These are phyloP conservation scores for Pentamera pediparva DNA, from an alignment of 53 echinoderm and acorn worm genomes.

Conservation along the genomic window DNA sequence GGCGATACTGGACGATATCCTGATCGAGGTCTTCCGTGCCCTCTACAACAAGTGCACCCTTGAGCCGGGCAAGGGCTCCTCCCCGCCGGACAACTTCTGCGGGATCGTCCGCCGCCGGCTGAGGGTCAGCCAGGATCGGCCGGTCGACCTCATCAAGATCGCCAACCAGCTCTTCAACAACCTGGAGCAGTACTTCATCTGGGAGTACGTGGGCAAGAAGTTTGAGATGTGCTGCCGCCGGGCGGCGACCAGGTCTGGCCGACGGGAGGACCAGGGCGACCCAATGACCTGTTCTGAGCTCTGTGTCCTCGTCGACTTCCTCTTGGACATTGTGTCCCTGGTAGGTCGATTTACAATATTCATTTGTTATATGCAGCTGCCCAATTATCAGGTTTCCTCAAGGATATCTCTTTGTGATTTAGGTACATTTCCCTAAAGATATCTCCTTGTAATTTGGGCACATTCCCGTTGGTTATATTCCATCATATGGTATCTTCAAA, in stretches of 20 bases:
- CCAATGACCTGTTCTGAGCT: slow-evolving; percentile 71
- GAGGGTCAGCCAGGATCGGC: slow-evolving; percentile 48
- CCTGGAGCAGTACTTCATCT: slow-evolving; percentile 94
- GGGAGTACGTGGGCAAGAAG: slow-evolving; percentile 87
- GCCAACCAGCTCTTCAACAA: slow-evolving; percentile 89
- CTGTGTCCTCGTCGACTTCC: slow-evolving; percentile 81
- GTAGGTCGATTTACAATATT: slow-evolving; percentile 47
- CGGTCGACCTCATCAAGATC: slow-evolving; percentile 88
- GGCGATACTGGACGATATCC: slow-evolving; percentile 82
- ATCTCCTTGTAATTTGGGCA: not conserved
- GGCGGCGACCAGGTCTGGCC: slow-evolving; percentile 42
- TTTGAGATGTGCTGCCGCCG: slow-evolving; percentile 90
- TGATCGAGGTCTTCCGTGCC: slow-evolving; percentile 89
- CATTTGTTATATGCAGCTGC: not conserved
- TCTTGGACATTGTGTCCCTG: slow-evolving; percentile 86
- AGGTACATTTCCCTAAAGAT: not conserved
- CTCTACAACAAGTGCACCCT: slow-evolving; percentile 78
- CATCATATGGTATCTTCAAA: not conserved
- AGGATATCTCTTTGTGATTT: not conserved
- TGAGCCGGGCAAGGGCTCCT: not conserved
- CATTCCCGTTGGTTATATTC: not conserved
- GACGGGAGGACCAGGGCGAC: slow-evolving; percentile 34
- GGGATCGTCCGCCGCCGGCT: slow-evolving; percentile 41
- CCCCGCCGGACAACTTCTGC: not conserved
- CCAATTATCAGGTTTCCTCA: not conserved